Base-by-base conservation (phyloP, 1,140 invertebrate genomes). In the Lamellibrachia luymesi region DNA sequence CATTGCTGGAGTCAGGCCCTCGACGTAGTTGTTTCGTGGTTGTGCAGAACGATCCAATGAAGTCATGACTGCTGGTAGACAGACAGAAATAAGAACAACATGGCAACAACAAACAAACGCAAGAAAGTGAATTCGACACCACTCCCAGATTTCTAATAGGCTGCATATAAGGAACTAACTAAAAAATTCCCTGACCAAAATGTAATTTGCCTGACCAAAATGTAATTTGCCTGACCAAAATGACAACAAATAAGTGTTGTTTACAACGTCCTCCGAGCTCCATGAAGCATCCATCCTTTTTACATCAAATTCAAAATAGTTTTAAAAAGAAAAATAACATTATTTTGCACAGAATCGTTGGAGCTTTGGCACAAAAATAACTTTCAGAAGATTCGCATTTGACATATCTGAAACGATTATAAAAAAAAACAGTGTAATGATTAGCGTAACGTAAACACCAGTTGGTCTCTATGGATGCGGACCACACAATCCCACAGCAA, bases 351-450 rank as follows among this genome's bases (percentile, higher is more conserved):
- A 80, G 25, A 22, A 80, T 8, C 17, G 1, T 17, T 80, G 64
- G 64, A 80, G 5, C 25, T 80, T 80, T 6, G 6, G 52, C 52
- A 56, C 17, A 22, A 80, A 8, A 80, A 22, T 10, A 80, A 80
- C 64, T 22, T 80, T 95, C 92, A 96, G 95, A 80, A 93, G 93
- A 10, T 80, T 93, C 38, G 38, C 38, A 38, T 38, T 38, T 38
- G 38, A 38, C 38, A 38, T 38, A 38, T 38, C 38, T 38, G 38
- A 38, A 38, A 38, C 38, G 38, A 38, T 38, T 38, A 38, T 38
- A 38, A 0, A 38, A 38, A 38, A 38, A 38, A 38, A 38, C 38
- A 38, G 38, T 38, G 38, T 38, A 38, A 38, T 38, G 38, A 38
- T 38, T 38, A 38, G 38, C 38, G 38, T 38, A 38, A 38, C 38